phyloP scores from a whole-genome alignment of 2,888 invertebrate genomes.

The Pachymerium ferrugineum region DNA sequence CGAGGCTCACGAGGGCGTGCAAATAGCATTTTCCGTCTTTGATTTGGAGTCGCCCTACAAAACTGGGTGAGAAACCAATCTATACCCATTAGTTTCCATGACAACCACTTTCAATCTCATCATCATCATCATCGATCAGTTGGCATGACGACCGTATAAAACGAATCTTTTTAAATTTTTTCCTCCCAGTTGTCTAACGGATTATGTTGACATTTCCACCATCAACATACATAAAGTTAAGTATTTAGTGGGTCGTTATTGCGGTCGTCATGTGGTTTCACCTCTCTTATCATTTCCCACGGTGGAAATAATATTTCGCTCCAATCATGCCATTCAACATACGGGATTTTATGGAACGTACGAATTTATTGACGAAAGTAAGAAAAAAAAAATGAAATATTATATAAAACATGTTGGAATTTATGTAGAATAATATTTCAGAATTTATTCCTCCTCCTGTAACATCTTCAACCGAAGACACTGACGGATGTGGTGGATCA shows the following conservation, averaged over 20 bases:
- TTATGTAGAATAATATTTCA: constrained; percentile 39
- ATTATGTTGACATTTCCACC: constrained; percentile 46
- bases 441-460: constrained; percentile 41
- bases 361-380: constrained; percentile 45
- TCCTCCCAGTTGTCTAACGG: constrained; percentile 43
- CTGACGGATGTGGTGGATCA: constrained; percentile 42
- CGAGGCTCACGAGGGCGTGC: constrained; percentile 29
- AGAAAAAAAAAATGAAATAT: constrained; percentile 33
- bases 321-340: constrained; percentile 43
- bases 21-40: constrained; percentile 30
- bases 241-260: constrained; percentile 43
- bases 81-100: constrained; percentile 12
- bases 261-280: constrained; percentile 42
- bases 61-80: constrained; percentile 28
- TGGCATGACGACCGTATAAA: background rate
- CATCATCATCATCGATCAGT: constrained; percentile 27
- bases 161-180: background rate
- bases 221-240: constrained; percentile 41
- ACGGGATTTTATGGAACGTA: constrained; percentile 44
- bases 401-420: too few relatives aligned
- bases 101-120: constrained; percentile 1
- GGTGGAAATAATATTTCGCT: constrained; percentile 44
- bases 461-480: constrained; percentile 36
- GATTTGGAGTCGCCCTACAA: constrained; percentile 31
- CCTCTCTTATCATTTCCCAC: constrained; percentile 44